Evolutionary conservation across 2,113 vertebrate genomes (phyloP), one percentile per base, ranked within the genome.

Genomic region (Dermatemys mawii): DNA sequence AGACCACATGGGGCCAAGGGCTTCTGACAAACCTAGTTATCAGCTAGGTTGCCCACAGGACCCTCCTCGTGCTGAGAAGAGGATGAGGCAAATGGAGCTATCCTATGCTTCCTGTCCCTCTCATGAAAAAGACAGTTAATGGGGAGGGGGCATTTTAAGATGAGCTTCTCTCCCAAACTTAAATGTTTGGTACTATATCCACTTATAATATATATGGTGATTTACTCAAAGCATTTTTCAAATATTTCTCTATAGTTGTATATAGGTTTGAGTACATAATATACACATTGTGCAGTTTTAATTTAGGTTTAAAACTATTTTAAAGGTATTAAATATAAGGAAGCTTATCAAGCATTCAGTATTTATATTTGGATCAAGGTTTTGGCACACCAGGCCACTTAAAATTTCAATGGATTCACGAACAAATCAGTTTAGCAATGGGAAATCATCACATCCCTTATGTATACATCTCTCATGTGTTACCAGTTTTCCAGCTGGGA

Each of bases 401-500:
- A 85, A 90, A 94, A 88, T 60, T 91, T 1, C 84, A 92, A 92
- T 4, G 5, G 86, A 14, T 94, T 90, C 83, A 2, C 11, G 94
- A 75, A 57, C 79, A 13, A 95, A 97, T 96, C 91, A 86, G 38
- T 95, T 83, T 3, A 16, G 96, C 90, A 91, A 50, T 89, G 97
- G 93, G 95, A 95, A 97, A 83, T 94, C 94, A 76, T 96, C 63
- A 14, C 93, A 94, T 97, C 90, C 93, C 86, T 85, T 95, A 49
- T 88, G 90, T 53, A 75, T 87, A 32, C 94, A 8, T 89, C 80
- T 93, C 95, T 88, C 78, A 57, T 9, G 91, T 4, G 0, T 92
- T 93, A 97, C 94, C 92, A 53, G 89, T 95, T 90, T 96, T 94
- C 96, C 97, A 98, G 96, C 96, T 98, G 97, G 97, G 93, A 97